Base-by-base conservation (phyloP, 2,797 vertebrate species). In the Cephalopachus bancanus region DNA sequence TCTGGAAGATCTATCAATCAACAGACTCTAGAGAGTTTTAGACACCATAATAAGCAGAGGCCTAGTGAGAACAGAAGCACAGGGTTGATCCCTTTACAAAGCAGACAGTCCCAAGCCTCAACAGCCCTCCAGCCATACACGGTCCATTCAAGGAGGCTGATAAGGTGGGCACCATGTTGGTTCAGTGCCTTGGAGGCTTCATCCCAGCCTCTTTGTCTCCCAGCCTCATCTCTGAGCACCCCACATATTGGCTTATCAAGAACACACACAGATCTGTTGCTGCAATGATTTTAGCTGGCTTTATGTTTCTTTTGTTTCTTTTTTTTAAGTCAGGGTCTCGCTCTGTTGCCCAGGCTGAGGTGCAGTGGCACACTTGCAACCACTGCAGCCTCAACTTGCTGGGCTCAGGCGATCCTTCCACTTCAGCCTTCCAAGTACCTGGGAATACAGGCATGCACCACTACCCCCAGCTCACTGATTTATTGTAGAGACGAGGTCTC, bases 51-150 rank as follows among this genome's bases (percentile, higher is more conserved):
- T 59, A 62, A 85, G 20, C 1, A 28, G 26, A 87, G 53, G 59
- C 14, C 85, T 24, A 37, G 1, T 12, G 33, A 93, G 51, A 24
- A 7, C 14, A 69, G 74, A 95, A 69, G 79, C 22, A 51, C 85
- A 51, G 64, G 12, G 57, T 10, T n/a, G 22, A 44, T 22, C 3
- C 20, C 49, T 79, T n/a, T 62, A 10, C 59, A 28, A 28, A 10
- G 59, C 6, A 92, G 76, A 44, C 0, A 33, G 55, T 26, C 24
- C 1, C 0, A 0, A 60, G 26, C 4, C 17, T 4, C 11, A 24
- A 55, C 0, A 28, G 49, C 7, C 19, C 26, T 20, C 80, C 17
- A 12, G 17, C 6, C 69, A 20, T 0, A 60, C 37, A 33, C 1
- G 20, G 60, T 9, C 33, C 7, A 10, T 8, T 16, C 59, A 59